Base-by-base conservation (phyloP, 2,797 vertebrate species). In the Hozukius guyotensis region DNA sequence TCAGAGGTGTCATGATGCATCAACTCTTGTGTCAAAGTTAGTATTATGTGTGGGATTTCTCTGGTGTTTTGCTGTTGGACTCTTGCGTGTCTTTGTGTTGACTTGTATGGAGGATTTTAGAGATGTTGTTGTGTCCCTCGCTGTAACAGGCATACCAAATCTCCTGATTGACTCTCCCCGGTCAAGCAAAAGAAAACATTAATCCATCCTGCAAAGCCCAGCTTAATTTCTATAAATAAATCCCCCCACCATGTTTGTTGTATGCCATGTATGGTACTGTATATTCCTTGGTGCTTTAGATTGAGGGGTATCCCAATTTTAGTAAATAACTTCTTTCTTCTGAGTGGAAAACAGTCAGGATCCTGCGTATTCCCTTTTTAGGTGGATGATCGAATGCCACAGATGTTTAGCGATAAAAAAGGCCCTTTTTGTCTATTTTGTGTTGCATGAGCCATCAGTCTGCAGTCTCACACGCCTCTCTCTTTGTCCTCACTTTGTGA, bases 181-280 rank as follows among this genome's bases (percentile, higher is more conserved):
- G 81, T 82, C 77, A 55, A 86, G 83, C 85, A 87, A 90, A 93
- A 89, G 75, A 91, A 88, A 93, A 94, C 85, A 92, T 89, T 94
- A 93, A 94, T 93, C 91, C 88, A 77, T 77, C 65, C 83, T 68
- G 88, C 82, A 93, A 94, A 94, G 89, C 89, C 89, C 90, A 69
- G 88, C 92, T 94, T 94, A 92, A 89, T 82, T 88, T 89, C 88
- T 91, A 90, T 82, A 92, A 93, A 92, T 93, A 93, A 92, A 89
- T 84, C 93, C 86, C 71, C 66, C 64, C 1, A 22, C 74, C 77
- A 64, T 83, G 87, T 89, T 84, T 77, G 74, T 71, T 73, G 46
- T 78, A 63, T 82, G 60, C 29, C 75, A 36, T 63, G 34, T 32
- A 24, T n/a, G 18, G 81, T 42, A 32, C 77, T 63, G 60, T 88